Evolutionary conservation across 2,797 vertebrate species (phyloP), one percentile per base, ranked within the genome.

Genomic region (Mastacembelus armatus): DNA sequence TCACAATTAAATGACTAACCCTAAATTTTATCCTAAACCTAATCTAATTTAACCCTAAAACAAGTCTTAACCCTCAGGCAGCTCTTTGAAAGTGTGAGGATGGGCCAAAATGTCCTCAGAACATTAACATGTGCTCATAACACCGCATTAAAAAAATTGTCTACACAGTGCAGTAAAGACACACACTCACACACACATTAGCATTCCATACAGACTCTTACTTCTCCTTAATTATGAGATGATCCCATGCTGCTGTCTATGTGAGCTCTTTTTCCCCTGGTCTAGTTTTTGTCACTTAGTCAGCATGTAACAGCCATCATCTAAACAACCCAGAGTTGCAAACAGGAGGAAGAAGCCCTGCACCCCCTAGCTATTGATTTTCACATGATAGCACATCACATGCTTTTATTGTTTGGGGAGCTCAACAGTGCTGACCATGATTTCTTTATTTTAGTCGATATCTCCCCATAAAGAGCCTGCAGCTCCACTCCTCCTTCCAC

Each of bases 361-460:
- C 29, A 39, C 27, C 64, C 54, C 33, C 59, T 59, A 18, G 14
- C 27, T 72, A 84, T 86, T 80, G 84, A 88, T 87, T 89, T 87
- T 83, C 70, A 75, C 78, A 85, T 89, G 76, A 88, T 89, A 86
- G 80, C 61, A 67, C 84, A 89, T 87, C 85, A 89, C 77, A 85
- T 77, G 71, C 75, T 63, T 74, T 84, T 78, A 85, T 89, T 89
- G 86, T 87, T 87, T 79, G 50, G 74, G 72, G 74, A 87, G 66
- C 58, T 29, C 71, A 55, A 74, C 56, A 66, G 76, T 58, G 77
- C 67, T 69, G 69, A 44, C 59, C 50, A 48, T 75, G 54, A 75
- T 78, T 83, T 84, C 73, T 80, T 63, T 62, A 44, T 66, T 84
- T 75, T 33, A 45, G 80, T 82, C 73, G 36, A 81, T 76, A 70